Base-by-base conservation (phyloP, 1,140 invertebrate species). In the Lepidurus apus region DNA sequence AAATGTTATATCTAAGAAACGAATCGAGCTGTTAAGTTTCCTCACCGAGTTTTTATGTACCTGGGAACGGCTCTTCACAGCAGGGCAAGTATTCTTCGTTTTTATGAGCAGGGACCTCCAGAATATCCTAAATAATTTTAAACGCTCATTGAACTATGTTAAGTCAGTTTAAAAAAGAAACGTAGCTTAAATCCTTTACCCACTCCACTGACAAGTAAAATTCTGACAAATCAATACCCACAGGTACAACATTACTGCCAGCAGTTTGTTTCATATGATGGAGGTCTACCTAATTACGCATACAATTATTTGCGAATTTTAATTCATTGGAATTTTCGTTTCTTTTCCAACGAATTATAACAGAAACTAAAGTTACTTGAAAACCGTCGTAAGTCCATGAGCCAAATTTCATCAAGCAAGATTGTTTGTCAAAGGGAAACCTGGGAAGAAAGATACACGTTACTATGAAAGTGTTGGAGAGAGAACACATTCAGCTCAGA, bases 151-250 rank as follows among this genome's bases (percentile, higher is more conserved):
- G 34, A 34, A 34, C 34, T 34, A 34, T 4, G 34, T 34, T 34
- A 34, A 2, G 34, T 34, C 34, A 34, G 34, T 34, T 34, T 34
- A 34, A 3, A 34, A 34, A 34, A 34, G 34, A 3, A 34, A 34
- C 3, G 34, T 34, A 34, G 34, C 34, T 34, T 34, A 34, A 34
- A 34, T 34, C 34, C 34, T 3, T 65, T 65, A 65, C 96, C 96
- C 96, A 98, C 86, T 98, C 96, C 0, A 98, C 95, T 9, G 93
- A 96, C 44, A 95, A 86, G 86, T 96, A 96, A 85, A 96, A 97
- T 85, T 96, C 94, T 77, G 90, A 93, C 76, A 97, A 86, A 87
- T 96, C 94, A 79, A 96, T 95, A 21, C 94, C 95, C 73, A 93
- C 89, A 81, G 90, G 88, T 1, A 94, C 92, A 1, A 93, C 86